Base-by-base conservation (phyloP, 2,797 vertebrate genomes). In the Selene dorsalis region DNA sequence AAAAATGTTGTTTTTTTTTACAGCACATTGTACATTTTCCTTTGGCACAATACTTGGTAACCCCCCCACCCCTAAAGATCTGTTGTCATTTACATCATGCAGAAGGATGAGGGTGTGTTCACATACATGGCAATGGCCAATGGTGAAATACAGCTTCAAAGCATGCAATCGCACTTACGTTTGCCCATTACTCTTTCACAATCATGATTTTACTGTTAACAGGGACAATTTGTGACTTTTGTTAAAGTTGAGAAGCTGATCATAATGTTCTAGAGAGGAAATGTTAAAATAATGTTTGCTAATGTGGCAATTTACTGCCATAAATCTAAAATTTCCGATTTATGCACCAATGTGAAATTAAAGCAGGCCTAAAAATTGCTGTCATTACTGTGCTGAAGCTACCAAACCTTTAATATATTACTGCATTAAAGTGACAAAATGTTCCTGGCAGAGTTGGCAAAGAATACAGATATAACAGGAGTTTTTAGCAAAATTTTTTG, bases 31-130 rank as follows among this genome's bases (percentile, higher is more conserved):
- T 87, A 87, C 77, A 81, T 79, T 84, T 90, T 93, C 90, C 94
- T 95, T 95, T 95, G 95, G 94, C 94, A 95, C 92, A 89, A 92
- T 73, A 93, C 88, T 89, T 88, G 52, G 79, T 79, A 76, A 83
- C 82, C 81, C 77, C 55, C 64, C 68, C 80, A 66, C 75, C 20
- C 52, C 22, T 9, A 86, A 83, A 84, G 56, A 84, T 84, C 89
- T 84, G 79, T 77, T 81, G 72, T 84, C 77, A 84, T 83, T 75
- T 82, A 85, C 82, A 86, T 90, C 88, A 91, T 91, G 90, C 90
- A 88, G 78, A 84, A 88, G 80, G 79, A 77, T 81, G 64, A 86
- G 79, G 83, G 77, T 90, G 86, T 87, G 89, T 91, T 87, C 87
- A 82, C 86, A 83, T 75, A 73, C 71, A 85, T 72, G 53, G 70